A percentile compares a stretch with the other conserved stretches of the same genome.
These are phyloP conservation scores for Drosophila lacertosa DNA, from an alignment of 1,140 invertebrate genomes.

Conservation along the genomic window DNA sequence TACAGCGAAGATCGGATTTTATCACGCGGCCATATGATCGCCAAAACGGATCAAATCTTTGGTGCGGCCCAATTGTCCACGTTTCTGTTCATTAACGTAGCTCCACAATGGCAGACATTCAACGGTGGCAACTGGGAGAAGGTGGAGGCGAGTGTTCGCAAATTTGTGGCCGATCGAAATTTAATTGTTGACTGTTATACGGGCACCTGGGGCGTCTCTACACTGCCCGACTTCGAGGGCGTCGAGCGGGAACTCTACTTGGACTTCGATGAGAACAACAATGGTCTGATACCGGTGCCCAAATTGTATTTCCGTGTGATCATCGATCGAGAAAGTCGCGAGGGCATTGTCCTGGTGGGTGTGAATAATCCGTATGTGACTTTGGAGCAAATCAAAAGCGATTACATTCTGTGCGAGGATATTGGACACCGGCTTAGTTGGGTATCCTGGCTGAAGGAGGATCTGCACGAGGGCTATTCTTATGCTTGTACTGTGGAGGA, in stretches of 20 bases:
- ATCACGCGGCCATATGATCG: conserved; percentile 88
- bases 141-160: conserved; percentile 84
- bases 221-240: conserved; percentile 84
- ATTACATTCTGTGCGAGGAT: conserved; percentile 85
- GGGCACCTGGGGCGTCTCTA: conserved; percentile 85
- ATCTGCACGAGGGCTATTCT: conserved; percentile 86
- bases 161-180: conserved; percentile 74
- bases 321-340: conserved; percentile 84
- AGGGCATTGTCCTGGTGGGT: conserved; percentile 86
- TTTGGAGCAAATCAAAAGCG: conserved; percentile 69
- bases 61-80: conserved; percentile 87
- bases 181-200: conserved; percentile 86
- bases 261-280: conserved; percentile 82
- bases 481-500: conserved; percentile 88
- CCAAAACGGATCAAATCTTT: conserved; percentile 88
- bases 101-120: conserved; percentile 88
- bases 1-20: conserved; percentile 83
- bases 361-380: conserved; percentile 86
- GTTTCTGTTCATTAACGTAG: conserved; percentile 88
- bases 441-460: conserved; percentile 84
- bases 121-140: conserved; percentile 88
- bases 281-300: conserved; percentile 85
- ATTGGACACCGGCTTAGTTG: conserved; percentile 85
- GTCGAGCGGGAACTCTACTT: conserved; percentile 85
- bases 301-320: conserved; percentile 86